Evolutionary conservation across 2,888 invertebrate species (phyloP).

Genomic region (Raillietiella orientalis): DNA sequence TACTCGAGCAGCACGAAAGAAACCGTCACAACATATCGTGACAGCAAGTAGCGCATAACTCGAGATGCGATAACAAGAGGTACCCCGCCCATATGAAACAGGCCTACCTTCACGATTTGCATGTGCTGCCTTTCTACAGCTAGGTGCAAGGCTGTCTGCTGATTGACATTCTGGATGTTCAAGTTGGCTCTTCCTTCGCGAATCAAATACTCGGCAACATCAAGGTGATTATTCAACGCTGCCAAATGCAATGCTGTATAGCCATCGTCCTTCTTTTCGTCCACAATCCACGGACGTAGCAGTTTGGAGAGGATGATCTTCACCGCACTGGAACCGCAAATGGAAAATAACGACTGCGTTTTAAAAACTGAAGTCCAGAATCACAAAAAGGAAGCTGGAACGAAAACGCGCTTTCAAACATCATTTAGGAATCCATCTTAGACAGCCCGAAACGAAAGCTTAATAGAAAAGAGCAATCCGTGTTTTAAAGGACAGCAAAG

Average conservation of each 20-base stretch:
- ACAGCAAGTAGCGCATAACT: no score
- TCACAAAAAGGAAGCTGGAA: slow-evolving; percentile 3
- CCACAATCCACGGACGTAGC: slow-evolving; percentile 83
- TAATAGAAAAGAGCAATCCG: no score
- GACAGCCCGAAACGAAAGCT: neutral
- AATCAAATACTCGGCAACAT: slow-evolving; percentile 45
- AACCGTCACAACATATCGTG: no score
- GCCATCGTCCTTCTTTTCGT: slow-evolving; percentile 94
- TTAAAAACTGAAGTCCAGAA: slow-evolving; percentile 3
- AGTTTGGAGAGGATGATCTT: slow-evolving; percentile 68
- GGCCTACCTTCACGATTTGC: slow-evolving; percentile 77
- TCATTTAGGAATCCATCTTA: neutral
- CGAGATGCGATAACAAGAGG: no score
- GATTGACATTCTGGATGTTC: slow-evolving; percentile 81
- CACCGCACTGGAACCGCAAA: slow-evolving; percentile 55
- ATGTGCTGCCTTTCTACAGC: slow-evolving; percentile 90
- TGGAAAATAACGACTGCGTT: slow-evolving; percentile 8
- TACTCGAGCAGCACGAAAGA: no score
- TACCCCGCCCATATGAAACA: no score
- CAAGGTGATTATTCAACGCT: slow-evolving; percentile 82
- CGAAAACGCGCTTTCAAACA: neutral
- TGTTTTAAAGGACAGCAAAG: no score
- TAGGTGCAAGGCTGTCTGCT: slow-evolving; percentile 57
- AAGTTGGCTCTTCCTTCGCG: slow-evolving; percentile 65
- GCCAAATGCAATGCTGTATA: slow-evolving; percentile 86